Percentiles rank a stretch among this genome's conserved stretches.
These are phyloP conservation scores for Drusus annulatus DNA, from an alignment of 1,140 invertebrate species.

Conservation along the genomic window DNA sequence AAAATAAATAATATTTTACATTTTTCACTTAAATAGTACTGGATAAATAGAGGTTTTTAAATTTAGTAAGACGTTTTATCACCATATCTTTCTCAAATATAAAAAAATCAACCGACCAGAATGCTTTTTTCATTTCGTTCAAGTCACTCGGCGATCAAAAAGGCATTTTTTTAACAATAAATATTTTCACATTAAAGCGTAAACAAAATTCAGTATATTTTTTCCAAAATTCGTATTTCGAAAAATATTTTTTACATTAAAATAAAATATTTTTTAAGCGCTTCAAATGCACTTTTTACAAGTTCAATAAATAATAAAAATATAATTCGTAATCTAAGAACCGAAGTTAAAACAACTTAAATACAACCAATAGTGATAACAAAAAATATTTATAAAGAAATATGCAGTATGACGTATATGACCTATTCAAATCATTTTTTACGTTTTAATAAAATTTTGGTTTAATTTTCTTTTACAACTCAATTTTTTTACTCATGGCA, in stretches of 20 bases:
- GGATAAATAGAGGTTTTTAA: slow-evolving; percentile 42
- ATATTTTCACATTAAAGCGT: slow-evolving; percentile 33
- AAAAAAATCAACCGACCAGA: slow-evolving; percentile 14
- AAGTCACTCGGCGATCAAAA: not conserved
- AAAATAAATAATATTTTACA: slow-evolving; percentile 59
- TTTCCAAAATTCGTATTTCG: not conserved
- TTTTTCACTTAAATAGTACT: slow-evolving; percentile 24
- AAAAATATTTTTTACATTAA: slow-evolving; percentile 30
- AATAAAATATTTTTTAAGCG: not conserved
- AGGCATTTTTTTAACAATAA: slow-evolving; percentile 20
- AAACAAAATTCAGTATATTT: slow-evolving; percentile 12
- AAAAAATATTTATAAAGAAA: not conserved
- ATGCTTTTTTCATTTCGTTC: slow-evolving; percentile 32
- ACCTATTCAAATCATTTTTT: not conserved
- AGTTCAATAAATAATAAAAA: slow-evolving; percentile 46
- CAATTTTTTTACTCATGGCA: not conserved
- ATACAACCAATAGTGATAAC: slow-evolving; percentile 33
- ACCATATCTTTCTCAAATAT: slow-evolving; percentile 27
- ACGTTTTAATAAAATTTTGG: not conserved
- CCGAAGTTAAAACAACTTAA: slow-evolving; percentile 26
- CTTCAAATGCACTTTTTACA: not conserved
- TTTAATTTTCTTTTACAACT: not conserved
- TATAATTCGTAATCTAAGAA: slow-evolving; percentile 34
- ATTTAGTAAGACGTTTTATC: slow-evolving; percentile 48
- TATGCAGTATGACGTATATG: not conserved